Percentiles rank a stretch among this genome's conserved stretches.
phyloP scores from a whole-genome alignment of 2,888 invertebrate species.

The Dryococelus australis region DNA sequence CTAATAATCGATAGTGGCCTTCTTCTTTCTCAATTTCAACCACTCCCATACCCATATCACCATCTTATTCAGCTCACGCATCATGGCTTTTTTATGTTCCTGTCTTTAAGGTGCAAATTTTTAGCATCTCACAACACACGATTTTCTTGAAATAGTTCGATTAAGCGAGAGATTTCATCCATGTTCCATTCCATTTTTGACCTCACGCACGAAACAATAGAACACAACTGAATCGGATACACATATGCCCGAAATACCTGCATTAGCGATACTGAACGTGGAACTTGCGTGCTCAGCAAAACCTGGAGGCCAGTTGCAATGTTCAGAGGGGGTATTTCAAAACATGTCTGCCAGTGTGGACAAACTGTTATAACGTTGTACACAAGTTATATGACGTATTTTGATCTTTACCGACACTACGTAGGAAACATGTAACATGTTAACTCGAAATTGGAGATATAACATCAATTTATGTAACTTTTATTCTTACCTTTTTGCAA shows the following conservation, averaged over 20 bases:
- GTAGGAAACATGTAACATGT: not conserved
- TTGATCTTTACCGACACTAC: conserved; percentile 3
- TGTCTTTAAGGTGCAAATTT: not conserved
- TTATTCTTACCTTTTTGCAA: not conserved
- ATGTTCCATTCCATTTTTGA: no score
- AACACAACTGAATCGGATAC: no score
- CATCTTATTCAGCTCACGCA: not conserved
- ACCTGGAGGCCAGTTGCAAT: no score
- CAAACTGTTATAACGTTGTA: not conserved
- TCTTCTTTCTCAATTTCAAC: not conserved
- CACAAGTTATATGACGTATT: not conserved
- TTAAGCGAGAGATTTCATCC: not conserved
- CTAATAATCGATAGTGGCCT: not conserved
- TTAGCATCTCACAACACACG: not conserved
- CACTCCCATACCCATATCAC: not conserved
- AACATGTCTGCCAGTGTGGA: not conserved
- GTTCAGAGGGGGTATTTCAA: not conserved
- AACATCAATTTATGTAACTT: not conserved
- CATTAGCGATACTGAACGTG: no score
- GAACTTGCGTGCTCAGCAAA: no score
- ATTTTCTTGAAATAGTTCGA: not conserved
- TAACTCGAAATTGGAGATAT: not conserved
- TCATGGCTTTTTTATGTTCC: not conserved
- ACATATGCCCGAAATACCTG: no score
- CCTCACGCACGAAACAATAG: no score